Evolutionary conservation across 2,113 vertebrate genomes (phyloP).

Genomic region (Macquaria australasica): DNA sequence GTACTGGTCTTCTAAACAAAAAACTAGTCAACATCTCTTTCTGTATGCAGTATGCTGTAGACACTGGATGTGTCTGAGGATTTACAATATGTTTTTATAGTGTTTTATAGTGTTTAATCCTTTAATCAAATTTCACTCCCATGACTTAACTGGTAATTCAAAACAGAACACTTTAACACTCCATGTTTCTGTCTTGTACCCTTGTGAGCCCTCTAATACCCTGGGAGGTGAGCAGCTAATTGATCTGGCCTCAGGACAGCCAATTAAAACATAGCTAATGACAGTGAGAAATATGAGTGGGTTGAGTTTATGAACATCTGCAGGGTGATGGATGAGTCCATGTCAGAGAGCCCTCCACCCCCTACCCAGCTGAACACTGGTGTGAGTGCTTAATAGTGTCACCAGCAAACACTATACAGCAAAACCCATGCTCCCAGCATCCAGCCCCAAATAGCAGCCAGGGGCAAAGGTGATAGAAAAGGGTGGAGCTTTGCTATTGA

Average conservation of each 20-base stretch:
- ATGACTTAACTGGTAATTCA: background rate
- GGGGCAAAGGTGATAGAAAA: constrained; percentile 61
- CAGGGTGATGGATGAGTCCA: constrained; percentile 71
- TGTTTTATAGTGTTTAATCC: background rate
- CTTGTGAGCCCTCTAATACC: background rate
- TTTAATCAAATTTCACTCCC: background rate
- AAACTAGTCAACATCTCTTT: background rate
- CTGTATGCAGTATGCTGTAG: background rate
- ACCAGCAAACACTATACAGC: constrained; percentile 12
- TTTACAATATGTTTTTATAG: background rate
- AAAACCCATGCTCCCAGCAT: background rate
- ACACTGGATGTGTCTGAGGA: background rate
- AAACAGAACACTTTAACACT: background rate
- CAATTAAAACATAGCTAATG: constrained; percentile 68
- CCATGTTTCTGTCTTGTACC: background rate
- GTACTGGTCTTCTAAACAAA: no score
- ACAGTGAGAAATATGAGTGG: constrained; percentile 65
- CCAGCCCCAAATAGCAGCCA: constrained; percentile 10
- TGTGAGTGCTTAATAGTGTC: constrained; percentile 29
- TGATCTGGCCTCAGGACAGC: constrained; percentile 46
- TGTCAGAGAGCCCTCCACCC: constrained; percentile 28
- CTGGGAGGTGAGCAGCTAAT: constrained; percentile 29
- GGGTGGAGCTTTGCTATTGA: constrained; percentile 60
- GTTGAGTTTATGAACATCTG: constrained; percentile 53
- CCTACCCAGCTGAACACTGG: constrained; percentile 48